These are phyloP conservation scores for Chiroxiphia lanceolata DNA, from an alignment of 2,797 vertebrate genomes.

Conservation along the genomic window DNA sequence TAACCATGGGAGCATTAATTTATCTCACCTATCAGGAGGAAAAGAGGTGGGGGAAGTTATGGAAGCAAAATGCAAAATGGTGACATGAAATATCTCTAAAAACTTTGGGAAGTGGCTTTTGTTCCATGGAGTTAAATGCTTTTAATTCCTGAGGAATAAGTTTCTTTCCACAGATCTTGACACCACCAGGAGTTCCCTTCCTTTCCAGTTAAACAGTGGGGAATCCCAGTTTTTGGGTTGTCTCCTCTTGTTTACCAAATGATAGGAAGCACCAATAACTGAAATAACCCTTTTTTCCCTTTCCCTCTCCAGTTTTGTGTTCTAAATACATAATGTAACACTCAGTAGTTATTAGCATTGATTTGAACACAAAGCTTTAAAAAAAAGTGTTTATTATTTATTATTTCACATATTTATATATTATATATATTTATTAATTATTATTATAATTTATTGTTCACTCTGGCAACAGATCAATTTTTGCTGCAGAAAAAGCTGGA, in stretches of 20 bases:
- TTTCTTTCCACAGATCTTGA: not conserved
- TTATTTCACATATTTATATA: too few relatives aligned
- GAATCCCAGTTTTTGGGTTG: not conserved
- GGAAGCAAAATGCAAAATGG: not conserved
- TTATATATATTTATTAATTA: not conserved
- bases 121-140: not conserved
- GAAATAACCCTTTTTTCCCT: not conserved
- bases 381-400: not conserved
- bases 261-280: not conserved
- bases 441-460: not conserved
- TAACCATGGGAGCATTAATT: not conserved
- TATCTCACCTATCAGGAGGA: not conserved
- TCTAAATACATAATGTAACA: not conserved
- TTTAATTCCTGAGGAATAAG: not conserved
- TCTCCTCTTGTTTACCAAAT: not conserved
- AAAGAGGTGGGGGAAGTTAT: not conserved
- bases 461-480: not conserved
- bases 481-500: not conserved
- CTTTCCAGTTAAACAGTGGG: not conserved
- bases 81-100: not conserved
- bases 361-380: not conserved
- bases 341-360: not conserved
- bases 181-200: not conserved
- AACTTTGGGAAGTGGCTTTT: not conserved
- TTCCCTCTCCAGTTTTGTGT: not conserved